phyloP scores from a whole-genome alignment of 1,140 invertebrate genomes.

The Plutomurus gul region DNA sequence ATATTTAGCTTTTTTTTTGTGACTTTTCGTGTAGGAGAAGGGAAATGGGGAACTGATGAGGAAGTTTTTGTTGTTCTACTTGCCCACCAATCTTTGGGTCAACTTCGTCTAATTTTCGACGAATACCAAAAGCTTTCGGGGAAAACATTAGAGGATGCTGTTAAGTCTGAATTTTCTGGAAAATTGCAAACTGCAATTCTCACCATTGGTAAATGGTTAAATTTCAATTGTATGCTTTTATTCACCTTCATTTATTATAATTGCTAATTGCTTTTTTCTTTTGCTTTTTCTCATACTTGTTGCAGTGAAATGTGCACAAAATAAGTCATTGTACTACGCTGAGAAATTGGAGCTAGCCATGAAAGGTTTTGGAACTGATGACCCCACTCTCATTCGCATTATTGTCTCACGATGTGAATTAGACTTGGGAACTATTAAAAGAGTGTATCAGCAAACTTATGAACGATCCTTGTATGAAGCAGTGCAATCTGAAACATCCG shows the following conservation, averaged over 20 bases:
- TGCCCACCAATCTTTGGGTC: conserved; percentile 69
- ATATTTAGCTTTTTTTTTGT: background rate
- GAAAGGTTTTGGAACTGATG: conserved; percentile 73
- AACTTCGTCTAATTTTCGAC: conserved; percentile 70
- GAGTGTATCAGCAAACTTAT: conserved; percentile 70
- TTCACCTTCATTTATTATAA: too few species aligned
- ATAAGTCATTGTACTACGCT: conserved; percentile 73
- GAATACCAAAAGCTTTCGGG: conserved; percentile 69
- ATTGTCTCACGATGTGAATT: conserved; percentile 74
- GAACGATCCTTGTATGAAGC: conserved; percentile 70
- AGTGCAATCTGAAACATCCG: conserved; percentile 60
- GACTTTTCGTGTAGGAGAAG: conserved; percentile 61
- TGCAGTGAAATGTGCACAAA: conserved; percentile 72
- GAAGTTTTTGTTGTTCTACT: conserved; percentile 72
- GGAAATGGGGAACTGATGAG: conserved; percentile 74
- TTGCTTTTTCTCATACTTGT: too few species aligned
- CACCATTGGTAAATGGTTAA: conserved; percentile 63
- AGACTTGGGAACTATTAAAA: conserved; percentile 72
- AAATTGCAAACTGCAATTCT: conserved; percentile 67
- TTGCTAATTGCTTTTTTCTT: too few species aligned
- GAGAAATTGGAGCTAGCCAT: conserved; percentile 72
- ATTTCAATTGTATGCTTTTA: too few species aligned
- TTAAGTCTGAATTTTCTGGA: conserved; percentile 68
- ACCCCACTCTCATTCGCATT: conserved; percentile 72
- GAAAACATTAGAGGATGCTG: conserved; percentile 69